Evolutionary conservation across 2,888 invertebrate species (phyloP).

Genomic region (Agrotis exclamationis): DNA sequence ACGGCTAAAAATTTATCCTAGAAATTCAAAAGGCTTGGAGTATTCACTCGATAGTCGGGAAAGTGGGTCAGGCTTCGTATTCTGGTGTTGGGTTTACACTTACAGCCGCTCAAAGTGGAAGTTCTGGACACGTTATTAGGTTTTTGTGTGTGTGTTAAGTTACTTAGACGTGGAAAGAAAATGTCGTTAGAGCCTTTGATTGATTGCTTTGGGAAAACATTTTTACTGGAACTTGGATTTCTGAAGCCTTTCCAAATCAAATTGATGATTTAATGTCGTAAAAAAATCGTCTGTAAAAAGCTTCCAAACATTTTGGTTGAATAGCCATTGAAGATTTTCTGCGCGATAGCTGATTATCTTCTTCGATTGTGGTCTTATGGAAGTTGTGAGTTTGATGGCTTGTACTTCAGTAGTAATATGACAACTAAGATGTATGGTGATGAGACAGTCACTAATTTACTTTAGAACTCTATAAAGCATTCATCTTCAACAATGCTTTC

Average conservation of each 20-base stretch:
- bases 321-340: too few relatives aligned
- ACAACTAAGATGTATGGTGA: neutral
- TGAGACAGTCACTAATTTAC: neutral
- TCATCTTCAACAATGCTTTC: too few relatives aligned
- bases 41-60: conserved; percentile 48
- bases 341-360: too few relatives aligned
- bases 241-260: neutral
- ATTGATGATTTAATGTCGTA: too few relatives aligned
- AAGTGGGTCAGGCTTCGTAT: conserved; percentile 64
- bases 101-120: conserved; percentile 23
- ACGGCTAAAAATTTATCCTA: conserved; percentile 45
- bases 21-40: conserved; percentile 59
- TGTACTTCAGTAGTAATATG: too few relatives aligned
- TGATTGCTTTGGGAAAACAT: conserved; percentile 14
- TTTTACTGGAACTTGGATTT: conserved; percentile 7
- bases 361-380: too few relatives aligned
- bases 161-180: neutral
- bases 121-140: conserved; percentile 35
- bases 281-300: too few relatives aligned
- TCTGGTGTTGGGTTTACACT: conserved; percentile 46
- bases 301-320: too few relatives aligned
- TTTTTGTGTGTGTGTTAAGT: conserved; percentile 19
- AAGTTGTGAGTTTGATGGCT: too few relatives aligned
- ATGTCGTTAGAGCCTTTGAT: conserved; percentile 7
- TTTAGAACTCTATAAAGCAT: neutral